phyloP scores from a whole-genome alignment of 1,140 invertebrate species.

The Ditylenchus dipsaci region DNA sequence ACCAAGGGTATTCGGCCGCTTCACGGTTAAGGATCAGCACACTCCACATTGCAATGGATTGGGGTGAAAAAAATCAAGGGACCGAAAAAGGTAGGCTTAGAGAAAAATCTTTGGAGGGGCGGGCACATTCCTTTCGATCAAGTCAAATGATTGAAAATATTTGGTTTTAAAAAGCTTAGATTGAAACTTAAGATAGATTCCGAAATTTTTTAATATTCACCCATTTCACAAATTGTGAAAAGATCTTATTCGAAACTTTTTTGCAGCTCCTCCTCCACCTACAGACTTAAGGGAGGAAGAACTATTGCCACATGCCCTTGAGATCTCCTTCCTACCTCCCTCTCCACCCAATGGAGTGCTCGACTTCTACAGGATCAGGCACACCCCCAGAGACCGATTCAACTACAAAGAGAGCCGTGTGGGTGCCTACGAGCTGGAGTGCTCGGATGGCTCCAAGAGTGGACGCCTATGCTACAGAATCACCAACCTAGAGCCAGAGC shows the following conservation, averaged over 20 bases:
- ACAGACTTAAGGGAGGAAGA: constrained; percentile 55
- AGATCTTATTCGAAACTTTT: too few relatives aligned
- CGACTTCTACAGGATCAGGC: constrained; percentile 51
- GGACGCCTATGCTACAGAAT: constrained; percentile 55
- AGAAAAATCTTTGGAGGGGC: not conserved
- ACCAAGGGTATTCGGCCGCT: too few relatives aligned
- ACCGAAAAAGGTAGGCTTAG: not conserved
- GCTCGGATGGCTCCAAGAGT: constrained; percentile 44
- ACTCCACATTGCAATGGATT: too few relatives aligned
- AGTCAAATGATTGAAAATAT: too few relatives aligned
- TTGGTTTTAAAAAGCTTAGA: too few relatives aligned
- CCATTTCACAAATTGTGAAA: too few relatives aligned
- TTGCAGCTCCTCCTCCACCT: constrained; percentile 47
- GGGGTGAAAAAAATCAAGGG: too few relatives aligned
- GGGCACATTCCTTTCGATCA: too few relatives aligned
- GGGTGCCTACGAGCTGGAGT: constrained; percentile 47
- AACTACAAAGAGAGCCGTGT: constrained; percentile 56
- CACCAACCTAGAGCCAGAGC: constrained; percentile 53
- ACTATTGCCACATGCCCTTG: constrained; percentile 47
- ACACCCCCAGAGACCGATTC: constrained; percentile 46
- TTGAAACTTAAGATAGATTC: not conserved
- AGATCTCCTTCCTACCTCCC: constrained; percentile 56
- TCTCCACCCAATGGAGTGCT: constrained; percentile 54
- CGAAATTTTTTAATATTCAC: not conserved
- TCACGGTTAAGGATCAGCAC: too few relatives aligned